phyloP scores from a whole-genome alignment of 2,113 vertebrate genomes.

The Ochotona curzoniae region DNA sequence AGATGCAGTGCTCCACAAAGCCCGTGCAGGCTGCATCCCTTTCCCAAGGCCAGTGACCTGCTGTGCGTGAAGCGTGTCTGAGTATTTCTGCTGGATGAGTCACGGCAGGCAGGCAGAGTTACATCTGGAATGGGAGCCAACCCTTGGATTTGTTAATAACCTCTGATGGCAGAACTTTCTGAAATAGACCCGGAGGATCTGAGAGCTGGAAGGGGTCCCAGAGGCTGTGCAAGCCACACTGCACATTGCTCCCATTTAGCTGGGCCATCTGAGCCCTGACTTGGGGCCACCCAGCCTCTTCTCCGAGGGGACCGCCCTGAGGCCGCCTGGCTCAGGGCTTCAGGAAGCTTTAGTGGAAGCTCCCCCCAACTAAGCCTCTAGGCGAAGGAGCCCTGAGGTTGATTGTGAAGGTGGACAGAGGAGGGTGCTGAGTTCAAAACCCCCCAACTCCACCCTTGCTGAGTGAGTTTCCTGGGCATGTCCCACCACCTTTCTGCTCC shows the following conservation, averaged over 20 bases:
- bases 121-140: conserved; percentile 60
- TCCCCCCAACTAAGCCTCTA: not conserved
- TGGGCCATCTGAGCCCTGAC: not conserved
- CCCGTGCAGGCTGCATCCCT: not conserved
- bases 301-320: not conserved
- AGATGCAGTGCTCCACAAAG: not conserved
- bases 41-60: not conserved
- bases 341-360: not conserved
- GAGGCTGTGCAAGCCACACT: conserved; percentile 13
- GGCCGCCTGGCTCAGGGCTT: not conserved
- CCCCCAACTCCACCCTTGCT: not conserved
- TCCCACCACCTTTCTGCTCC: not conserved
- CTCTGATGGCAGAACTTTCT: conserved; percentile 62
- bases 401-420: not conserved
- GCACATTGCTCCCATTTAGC: not conserved
- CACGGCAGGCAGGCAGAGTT: conserved; percentile 48
- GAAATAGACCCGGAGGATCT: conserved; percentile 48
- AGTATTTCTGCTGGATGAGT: conserved; percentile 62
- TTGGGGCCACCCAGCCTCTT: not conserved
- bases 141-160: conserved; percentile 62
- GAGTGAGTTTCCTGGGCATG: not conserved
- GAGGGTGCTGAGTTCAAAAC: not conserved
- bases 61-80: not conserved
- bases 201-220: conserved; percentile 60
- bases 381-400: not conserved